phyloP scores from a whole-genome alignment of 2,888 invertebrate species.

The Aphrophora alni region DNA sequence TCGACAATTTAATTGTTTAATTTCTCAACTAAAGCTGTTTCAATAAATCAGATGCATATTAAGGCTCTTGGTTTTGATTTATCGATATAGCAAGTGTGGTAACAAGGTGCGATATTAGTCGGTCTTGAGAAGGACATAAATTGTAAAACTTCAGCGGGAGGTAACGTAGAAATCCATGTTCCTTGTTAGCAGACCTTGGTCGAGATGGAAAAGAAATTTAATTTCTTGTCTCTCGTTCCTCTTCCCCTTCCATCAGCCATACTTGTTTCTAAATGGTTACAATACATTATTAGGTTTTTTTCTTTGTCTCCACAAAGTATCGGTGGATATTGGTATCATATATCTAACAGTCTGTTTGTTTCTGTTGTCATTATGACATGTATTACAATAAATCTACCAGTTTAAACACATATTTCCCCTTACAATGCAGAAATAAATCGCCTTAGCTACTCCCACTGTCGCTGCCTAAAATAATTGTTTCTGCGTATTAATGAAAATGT shows the following conservation, averaged over 20 bases:
- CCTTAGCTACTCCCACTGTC: neutral
- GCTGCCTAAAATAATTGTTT: neutral
- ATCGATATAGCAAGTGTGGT: neutral
- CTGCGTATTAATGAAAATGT: neutral
- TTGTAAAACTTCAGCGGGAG: neutral
- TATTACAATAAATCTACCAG: neutral
- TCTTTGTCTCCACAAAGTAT: neutral
- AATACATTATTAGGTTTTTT: neutral
- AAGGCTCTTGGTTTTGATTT: neutral
- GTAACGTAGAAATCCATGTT: neutral
- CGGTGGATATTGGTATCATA: neutral
- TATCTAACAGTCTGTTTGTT: neutral
- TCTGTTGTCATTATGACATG: neutral
- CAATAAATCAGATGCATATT: neutral
- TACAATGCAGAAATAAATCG: neutral
- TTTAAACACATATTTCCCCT: neutral
- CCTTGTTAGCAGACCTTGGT: neutral
- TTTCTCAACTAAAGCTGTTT: neutral
- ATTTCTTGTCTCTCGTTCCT: neutral
- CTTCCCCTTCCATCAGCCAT: neutral
- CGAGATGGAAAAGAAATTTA: slow-evolving; percentile 4
- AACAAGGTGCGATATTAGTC: slow-evolving; percentile 9
- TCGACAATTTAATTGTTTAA: slow-evolving; percentile 1
- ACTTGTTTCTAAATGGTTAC: neutral
- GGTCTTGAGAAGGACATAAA: neutral